These are phyloP conservation scores for Apocheima hispidaria DNA, from an alignment of 2,888 invertebrate genomes.

Conservation along the genomic window DNA sequence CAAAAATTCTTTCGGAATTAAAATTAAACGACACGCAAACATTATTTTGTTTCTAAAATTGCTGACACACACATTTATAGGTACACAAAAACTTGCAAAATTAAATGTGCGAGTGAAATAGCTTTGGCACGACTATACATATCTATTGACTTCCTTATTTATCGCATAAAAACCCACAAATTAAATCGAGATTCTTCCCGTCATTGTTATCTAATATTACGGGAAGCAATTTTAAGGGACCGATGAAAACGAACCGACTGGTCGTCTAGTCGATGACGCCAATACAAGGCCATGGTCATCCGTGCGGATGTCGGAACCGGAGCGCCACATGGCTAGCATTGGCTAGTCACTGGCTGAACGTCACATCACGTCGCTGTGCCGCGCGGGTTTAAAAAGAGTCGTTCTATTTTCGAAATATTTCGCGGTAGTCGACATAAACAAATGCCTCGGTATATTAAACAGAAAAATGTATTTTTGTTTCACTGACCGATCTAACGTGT, in stretches of 20 bases:
- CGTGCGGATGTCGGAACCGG: constrained; percentile 66
- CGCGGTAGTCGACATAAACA: not conserved
- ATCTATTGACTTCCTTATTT: not conserved
- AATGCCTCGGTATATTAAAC: not conserved
- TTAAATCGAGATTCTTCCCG: not conserved
- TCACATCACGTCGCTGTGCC: constrained; percentile 48
- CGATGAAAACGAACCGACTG: constrained; percentile 53
- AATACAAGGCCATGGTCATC: constrained; percentile 64
- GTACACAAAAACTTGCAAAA: too few relatives aligned
- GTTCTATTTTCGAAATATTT: constrained; percentile 9
- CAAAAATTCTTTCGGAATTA: too few relatives aligned
- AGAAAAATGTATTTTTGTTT: not conserved
- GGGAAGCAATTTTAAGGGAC: constrained; percentile 47
- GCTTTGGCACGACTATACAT: not conserved
- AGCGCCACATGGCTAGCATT: constrained; percentile 63
- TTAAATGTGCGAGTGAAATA: too few relatives aligned
- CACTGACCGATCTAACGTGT: not conserved
- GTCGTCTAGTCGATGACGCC: constrained; percentile 41
- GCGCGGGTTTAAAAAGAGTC: constrained; percentile 34
- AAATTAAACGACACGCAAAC: too few relatives aligned
- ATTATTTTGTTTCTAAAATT: too few relatives aligned
- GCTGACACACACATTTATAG: too few relatives aligned
- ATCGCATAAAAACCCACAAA: not conserved
- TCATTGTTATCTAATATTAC: constrained; percentile 9
- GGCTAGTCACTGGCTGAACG: constrained; percentile 60